Conservation (phyloP, 2,888 invertebrate species). For the Cheilosia pagana region DNA sequence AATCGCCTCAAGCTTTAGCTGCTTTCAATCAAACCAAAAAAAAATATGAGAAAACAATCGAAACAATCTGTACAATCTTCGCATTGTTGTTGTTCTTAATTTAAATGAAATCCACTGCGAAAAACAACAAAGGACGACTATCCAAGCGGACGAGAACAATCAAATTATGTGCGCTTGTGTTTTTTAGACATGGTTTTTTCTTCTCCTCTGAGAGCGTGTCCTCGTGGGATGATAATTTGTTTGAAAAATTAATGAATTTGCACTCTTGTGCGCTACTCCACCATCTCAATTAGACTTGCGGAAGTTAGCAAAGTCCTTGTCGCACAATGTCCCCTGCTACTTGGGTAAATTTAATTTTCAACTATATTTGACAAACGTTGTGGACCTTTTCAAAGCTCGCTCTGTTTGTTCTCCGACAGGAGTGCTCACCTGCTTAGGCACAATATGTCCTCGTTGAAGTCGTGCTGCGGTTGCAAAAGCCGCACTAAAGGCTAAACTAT, state of each 20-base stretch:
- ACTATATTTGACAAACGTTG: conserved; percentile 28
- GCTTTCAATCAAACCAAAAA: conserved; percentile 72
- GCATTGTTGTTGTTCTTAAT: conserved; percentile 56
- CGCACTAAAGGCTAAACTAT: conserved; percentile 48
- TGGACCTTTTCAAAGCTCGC: background rate
- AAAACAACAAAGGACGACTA: conserved; percentile 22
- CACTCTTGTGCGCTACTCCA: conserved; percentile 10
- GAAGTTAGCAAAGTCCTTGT: conserved; percentile 38
- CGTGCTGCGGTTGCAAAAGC: conserved; percentile 29
- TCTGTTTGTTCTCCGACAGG: background rate
- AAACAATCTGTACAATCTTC: conserved; percentile 14
- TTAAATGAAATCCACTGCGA: conserved; percentile 46
- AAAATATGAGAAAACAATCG: conserved; percentile 18
- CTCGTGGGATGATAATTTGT: conserved; percentile 40
- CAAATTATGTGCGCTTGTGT: conserved; percentile 29
- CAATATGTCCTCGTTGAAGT: conserved; percentile 22
- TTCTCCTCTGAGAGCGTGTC: background rate
- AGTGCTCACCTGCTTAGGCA: conserved; percentile 42
- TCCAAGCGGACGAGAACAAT: conserved; percentile 46
- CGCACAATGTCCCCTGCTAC: background rate
- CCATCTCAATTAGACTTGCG: conserved; percentile 49
- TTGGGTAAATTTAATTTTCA: conserved; percentile 37
- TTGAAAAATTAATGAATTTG: conserved; percentile 51
- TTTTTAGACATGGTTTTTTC: background rate
- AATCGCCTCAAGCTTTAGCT: conserved; percentile 61